Evolutionary conservation across 2,797 vertebrate species (phyloP).

Genomic region (Parauchenoglanis ngamensis): DNA sequence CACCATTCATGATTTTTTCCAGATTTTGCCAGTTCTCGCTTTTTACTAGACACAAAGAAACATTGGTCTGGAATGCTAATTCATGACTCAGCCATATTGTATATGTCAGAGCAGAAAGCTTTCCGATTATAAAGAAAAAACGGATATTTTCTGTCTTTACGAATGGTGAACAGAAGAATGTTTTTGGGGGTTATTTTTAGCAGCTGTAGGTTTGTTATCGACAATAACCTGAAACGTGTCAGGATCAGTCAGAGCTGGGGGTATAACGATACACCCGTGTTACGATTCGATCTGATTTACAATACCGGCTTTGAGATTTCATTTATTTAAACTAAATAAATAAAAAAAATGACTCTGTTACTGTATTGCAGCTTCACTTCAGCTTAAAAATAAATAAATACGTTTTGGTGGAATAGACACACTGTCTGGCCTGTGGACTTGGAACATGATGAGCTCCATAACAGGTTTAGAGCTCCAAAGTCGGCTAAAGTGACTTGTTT

Average conservation of each 20-base stretch:
- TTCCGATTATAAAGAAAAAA: background rate
- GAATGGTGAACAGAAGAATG: background rate
- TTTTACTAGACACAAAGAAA: background rate
- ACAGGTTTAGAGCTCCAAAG: background rate
- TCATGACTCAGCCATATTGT: background rate
- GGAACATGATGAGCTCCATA: background rate
- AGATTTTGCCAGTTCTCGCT: background rate
- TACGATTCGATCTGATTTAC: background rate
- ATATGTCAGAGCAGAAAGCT: background rate
- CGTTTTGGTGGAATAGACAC: too few relatives aligned
- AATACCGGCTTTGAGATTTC: background rate
- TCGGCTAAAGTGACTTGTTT: background rate
- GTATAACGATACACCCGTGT: background rate
- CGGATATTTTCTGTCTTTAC: too few relatives aligned
- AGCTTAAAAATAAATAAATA: too few relatives aligned
- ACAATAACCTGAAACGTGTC: background rate
- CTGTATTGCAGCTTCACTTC: background rate
- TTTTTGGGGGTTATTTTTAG: background rate
- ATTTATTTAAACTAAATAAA: background rate
- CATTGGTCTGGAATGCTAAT: background rate
- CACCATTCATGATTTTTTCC: background rate
- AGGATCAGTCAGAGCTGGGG: background rate
- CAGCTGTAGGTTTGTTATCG: background rate
- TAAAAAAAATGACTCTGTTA: too few relatives aligned
- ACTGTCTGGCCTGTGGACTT: background rate